Evolutionary conservation across 2,113 vertebrate genomes (phyloP).

Genomic region (Pachyramphus minor): DNA sequence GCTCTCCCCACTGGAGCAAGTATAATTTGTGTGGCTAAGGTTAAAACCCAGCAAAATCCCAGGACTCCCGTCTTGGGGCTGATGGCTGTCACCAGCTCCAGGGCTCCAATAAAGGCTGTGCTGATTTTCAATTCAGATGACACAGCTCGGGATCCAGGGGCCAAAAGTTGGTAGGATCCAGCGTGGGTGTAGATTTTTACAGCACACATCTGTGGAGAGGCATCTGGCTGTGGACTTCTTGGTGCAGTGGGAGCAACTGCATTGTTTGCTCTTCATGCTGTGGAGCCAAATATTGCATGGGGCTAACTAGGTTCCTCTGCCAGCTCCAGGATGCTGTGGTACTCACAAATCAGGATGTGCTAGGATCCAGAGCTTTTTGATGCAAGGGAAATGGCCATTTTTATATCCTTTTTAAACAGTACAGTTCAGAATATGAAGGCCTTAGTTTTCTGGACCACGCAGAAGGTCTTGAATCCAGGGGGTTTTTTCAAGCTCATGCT

Average conservation of each 20-base stretch:
- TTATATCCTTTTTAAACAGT: background rate
- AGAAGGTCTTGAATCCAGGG: background rate
- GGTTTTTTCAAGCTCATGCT: background rate
- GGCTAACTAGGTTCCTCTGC: background rate
- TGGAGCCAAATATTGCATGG: background rate
- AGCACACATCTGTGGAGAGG: accelerated
- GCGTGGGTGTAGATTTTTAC: background rate
- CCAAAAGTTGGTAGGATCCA: background rate
- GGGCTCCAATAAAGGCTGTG: background rate
- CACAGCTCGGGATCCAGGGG: background rate
- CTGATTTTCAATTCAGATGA: background rate
- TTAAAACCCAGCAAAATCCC: background rate
- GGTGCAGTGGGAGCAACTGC: background rate
- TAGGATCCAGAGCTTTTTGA: background rate
- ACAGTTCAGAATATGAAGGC: background rate
- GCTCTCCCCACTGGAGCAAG: background rate
- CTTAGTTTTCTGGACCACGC: background rate
- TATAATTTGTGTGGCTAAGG: background rate
- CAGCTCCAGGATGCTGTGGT: background rate
- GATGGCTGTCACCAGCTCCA: background rate
- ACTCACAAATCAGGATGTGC: background rate
- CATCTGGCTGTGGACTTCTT: background rate
- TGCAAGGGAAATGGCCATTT: background rate
- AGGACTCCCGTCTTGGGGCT: background rate
- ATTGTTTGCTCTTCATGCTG: background rate